Base-by-base conservation (phyloP, 2,113 vertebrate genomes). In the Procapra przewalskii region DNA sequence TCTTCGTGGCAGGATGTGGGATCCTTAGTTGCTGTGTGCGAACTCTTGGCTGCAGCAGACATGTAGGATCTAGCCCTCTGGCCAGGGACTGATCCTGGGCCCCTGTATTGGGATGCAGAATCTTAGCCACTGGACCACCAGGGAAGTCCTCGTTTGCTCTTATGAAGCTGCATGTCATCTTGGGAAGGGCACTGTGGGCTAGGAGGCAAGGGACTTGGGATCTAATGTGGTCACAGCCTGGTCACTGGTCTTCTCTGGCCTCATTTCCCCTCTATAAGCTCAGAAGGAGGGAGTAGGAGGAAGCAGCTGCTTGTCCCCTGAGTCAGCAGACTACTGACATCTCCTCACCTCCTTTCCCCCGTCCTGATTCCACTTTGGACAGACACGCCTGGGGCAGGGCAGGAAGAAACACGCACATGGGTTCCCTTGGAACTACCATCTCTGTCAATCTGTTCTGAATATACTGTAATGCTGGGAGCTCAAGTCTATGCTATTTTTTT, bases 401-500 rank as follows among this genome's bases (percentile, higher is more conserved):
- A 67, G 67, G 40, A 97, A 89, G 93, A 97, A 97, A 95, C 94
- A 88, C 43, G 96, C 52, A 97, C 94, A 94, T n/a, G 84, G 92
- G 92, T 55, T 77, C 43, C 50, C 93, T 88, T 27, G 87, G 93
- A 97, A 97, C 97, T 90, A 93, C 97, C 88, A 79, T 91, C 90
- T 98, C 89, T 45, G 82, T 96, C 98, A 96, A 67, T 13, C 81
- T 50, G 81, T 93, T 98, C 93, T 95, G 98, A 98, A 97, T 98
- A 36, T 71, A 29, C 16, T 77, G 96, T 88, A 96, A 97, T 94
- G 60, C 91, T 71, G 52, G 33, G 94, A 96, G 55, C 80, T 67
- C 89, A 97, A 96, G 98, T 97, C 98, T 67, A 55, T 93, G 96
- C 97, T 97, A 54, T 54, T 9, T 94, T 67, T 64, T 64, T 16